phyloP scores from a whole-genome alignment of 2,888 invertebrate species.

The Cotesia congregata region DNA sequence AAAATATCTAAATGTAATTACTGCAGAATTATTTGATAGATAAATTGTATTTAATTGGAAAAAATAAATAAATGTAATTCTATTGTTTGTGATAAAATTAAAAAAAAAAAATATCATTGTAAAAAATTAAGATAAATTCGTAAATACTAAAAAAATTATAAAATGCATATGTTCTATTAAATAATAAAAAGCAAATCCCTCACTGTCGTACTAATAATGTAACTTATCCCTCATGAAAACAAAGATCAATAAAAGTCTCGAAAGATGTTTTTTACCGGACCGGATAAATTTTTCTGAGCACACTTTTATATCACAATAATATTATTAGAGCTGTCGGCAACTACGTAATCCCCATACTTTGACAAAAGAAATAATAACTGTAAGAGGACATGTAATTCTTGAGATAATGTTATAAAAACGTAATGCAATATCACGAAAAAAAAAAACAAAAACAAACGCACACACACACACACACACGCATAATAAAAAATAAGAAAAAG shows the following conservation, averaged over 20 bases:
- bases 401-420: background rate
- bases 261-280: background rate
- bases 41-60: conserved; percentile 18
- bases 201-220: too few relatives aligned
- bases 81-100: background rate
- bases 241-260: too few relatives aligned
- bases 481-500: background rate
- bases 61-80: background rate
- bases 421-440: background rate
- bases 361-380: background rate
- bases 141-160: too few relatives aligned
- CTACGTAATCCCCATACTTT: background rate
- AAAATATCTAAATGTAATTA: conserved; percentile 21
- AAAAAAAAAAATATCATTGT: background rate
- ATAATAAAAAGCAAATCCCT: too few relatives aligned
- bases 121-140: background rate
- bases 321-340: background rate
- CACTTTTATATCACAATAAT: background rate
- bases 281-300: background rate
- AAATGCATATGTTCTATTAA: too few relatives aligned
- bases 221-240: too few relatives aligned
- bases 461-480: background rate
- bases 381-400: background rate
- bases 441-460: background rate
- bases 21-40: conserved; percentile 25